A percentile compares a stretch with the other conserved stretches of the same genome.
Conservation (phyloP, 2,113 vertebrate genomes). For the Falcunculus frontatus region DNA sequence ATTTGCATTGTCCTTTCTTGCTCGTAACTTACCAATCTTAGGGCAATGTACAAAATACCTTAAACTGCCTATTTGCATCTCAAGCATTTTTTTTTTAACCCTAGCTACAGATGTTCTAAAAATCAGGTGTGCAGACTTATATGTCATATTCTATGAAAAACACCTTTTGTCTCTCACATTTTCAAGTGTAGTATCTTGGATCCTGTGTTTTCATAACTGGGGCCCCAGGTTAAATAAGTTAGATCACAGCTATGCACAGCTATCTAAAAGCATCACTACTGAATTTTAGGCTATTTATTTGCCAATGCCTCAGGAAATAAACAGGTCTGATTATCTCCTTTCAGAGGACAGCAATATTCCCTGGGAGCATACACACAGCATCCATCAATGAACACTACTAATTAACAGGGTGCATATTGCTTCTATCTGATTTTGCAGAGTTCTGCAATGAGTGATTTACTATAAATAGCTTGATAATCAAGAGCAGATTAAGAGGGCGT, state of each 20-base stretch:
- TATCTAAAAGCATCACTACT: background rate
- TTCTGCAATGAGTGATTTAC: background rate
- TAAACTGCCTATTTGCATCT: background rate
- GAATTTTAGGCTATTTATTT: background rate
- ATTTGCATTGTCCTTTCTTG: background rate
- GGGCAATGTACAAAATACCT: background rate
- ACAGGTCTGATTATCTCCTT: background rate
- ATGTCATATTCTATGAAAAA: background rate
- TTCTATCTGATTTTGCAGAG: background rate
- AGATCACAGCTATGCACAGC: background rate
- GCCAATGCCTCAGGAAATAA: background rate
- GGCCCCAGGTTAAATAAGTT: background rate
- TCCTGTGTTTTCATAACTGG: background rate
- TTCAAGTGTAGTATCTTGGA: background rate
- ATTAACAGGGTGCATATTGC: background rate
- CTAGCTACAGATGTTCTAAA: background rate
- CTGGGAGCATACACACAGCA: background rate
- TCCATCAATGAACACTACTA: background rate
- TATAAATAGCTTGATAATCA: background rate
- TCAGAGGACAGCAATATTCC: background rate
- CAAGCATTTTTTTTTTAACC: accelerated
- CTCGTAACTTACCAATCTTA: background rate
- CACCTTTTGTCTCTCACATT: background rate
- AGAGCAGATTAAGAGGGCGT: background rate
- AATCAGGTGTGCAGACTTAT: background rate